Evolutionary conservation across 1,140 invertebrate species (phyloP).

Genomic region (Doryteuthis pealeii): DNA sequence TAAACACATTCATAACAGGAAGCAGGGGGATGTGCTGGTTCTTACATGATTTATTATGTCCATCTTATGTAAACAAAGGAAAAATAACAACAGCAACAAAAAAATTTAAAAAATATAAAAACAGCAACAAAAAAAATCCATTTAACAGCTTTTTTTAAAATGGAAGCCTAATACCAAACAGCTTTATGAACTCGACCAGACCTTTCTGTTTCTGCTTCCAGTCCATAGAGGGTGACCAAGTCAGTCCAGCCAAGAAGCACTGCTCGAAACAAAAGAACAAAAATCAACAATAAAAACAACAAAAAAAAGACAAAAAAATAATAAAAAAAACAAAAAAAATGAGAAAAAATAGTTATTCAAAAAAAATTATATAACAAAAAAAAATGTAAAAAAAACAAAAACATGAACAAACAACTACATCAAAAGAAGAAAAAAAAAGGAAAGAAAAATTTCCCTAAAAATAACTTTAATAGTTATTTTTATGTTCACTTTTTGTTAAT

Average conservation of each 20-base stretch:
- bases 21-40: background rate
- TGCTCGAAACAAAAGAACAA: background rate
- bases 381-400: too few relatives aligned
- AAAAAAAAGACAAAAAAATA: too few relatives aligned
- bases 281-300: too few relatives aligned
- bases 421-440: too few relatives aligned
- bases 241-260: constrained; percentile 8
- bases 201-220: constrained; percentile 2
- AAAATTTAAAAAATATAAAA: background rate
- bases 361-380: too few relatives aligned
- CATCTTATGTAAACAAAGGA: background rate
- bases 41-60: background rate
- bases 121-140: background rate
- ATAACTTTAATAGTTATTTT: too few relatives aligned
- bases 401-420: too few relatives aligned
- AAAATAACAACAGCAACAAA: background rate
- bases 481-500: too few relatives aligned
- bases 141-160: constrained; percentile 1
- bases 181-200: background rate
- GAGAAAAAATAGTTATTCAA: too few relatives aligned
- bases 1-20: background rate
- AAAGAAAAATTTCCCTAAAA: too few relatives aligned
- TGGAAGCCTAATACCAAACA: background rate
- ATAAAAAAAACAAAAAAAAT: too few relatives aligned
- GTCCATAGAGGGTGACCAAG: background rate